Evolutionary conservation across 2,113 vertebrate species (phyloP).

Genomic region (Pardalotus punctatus): DNA sequence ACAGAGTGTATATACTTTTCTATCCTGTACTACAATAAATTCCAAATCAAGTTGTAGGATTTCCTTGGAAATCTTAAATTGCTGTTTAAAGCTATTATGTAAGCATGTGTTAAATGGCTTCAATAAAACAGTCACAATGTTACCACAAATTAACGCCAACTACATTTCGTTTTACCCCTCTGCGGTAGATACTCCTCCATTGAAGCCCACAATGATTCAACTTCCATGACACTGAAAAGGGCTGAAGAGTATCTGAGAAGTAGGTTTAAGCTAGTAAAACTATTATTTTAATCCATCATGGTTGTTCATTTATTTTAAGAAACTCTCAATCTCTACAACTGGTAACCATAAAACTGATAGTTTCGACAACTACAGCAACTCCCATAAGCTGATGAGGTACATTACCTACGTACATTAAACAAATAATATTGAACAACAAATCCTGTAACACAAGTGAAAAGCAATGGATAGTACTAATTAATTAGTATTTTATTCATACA

Average conservation of each 20-base stretch:
- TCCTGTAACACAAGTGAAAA: not conserved
- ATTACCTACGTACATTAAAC: not conserved
- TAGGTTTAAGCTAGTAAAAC: not conserved
- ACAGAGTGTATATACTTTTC: not conserved
- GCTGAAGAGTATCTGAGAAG: not conserved
- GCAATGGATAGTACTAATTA: not conserved
- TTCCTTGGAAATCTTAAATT: conserved; percentile 34
- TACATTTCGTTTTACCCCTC: not conserved
- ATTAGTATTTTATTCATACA: not conserved
- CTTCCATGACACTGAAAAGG: not conserved
- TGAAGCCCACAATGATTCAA: conserved; percentile 9
- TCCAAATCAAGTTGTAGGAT: not conserved
- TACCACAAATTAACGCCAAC: conserved; percentile 10
- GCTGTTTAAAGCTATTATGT: conserved; percentile 26
- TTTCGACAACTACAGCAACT: not conserved
- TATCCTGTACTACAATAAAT: not conserved
- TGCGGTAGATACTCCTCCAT: conserved; percentile 8
- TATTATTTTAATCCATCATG: not conserved
- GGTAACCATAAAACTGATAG: not conserved
- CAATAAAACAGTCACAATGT: not conserved
- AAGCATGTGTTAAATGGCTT: not conserved
- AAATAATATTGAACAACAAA: not conserved
- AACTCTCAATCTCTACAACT: not conserved
- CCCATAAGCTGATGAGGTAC: not conserved
- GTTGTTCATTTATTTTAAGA: not conserved